phyloP scores from a whole-genome alignment of 64 coral and sea anemone species.

The Stylophora pistillata region DNA sequence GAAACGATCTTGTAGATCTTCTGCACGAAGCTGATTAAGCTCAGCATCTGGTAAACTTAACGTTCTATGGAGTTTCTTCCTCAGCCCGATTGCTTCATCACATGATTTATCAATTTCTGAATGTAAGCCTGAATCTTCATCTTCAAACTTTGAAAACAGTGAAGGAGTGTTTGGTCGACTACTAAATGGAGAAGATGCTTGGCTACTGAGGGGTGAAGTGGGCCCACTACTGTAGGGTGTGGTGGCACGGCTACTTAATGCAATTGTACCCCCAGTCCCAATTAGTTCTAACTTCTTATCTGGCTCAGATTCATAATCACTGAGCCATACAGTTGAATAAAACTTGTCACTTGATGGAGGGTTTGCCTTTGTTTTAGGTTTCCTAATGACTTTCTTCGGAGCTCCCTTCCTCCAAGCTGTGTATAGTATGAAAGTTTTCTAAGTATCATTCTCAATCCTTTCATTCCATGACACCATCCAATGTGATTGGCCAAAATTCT shows the following conservation, averaged over 20 bases:
- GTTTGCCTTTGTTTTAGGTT: conserved; percentile 77
- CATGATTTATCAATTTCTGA: conserved; percentile 95
- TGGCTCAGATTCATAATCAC: conserved; percentile 94
- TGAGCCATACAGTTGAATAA: conserved; percentile 99
- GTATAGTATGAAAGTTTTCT: conserved; percentile 55
- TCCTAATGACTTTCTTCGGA: conserved; percentile 86
- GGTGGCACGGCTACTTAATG: conserved; percentile 73
- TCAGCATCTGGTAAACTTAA: conserved; percentile 97
- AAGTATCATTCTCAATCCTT: neutral
- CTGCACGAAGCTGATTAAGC: conserved; percentile 80
- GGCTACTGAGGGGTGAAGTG: conserved; percentile 77
- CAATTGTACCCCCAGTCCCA: conserved; percentile 71
- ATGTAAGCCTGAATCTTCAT: conserved; percentile 83
- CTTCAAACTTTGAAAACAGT: conserved; percentile 67
- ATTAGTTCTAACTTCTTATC: conserved; percentile 92
- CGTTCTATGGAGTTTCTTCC: conserved; percentile 86
- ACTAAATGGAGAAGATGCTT: conserved; percentile 73
- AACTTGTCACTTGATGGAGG: conserved; percentile 89
- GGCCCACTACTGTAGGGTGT: conserved; percentile 86
- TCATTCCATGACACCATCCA: neutral
- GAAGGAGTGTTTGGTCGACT: conserved; percentile 77
- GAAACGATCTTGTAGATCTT: conserved; percentile 90
- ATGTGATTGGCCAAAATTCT: neutral
- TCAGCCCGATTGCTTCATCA: conserved; percentile 74
- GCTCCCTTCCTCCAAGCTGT: conserved; percentile 75